Conservation (phyloP, 92 coral and sea anemone genomes). For the Palythoa heliodiscus region DNA sequence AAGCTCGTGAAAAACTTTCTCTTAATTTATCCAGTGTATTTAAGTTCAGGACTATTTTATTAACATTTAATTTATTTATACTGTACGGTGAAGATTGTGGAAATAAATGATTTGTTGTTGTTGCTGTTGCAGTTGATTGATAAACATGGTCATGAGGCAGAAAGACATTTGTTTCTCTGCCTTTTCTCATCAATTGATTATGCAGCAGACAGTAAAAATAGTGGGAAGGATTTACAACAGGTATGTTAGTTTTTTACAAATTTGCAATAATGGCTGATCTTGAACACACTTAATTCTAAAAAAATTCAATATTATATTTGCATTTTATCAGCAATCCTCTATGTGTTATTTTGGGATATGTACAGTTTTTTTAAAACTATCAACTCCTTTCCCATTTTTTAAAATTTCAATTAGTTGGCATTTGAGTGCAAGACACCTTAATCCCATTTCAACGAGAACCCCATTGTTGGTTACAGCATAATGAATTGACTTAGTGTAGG, state of each 20-base stretch:
- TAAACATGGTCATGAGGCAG: constrained; percentile 96
- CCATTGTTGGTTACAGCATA: not conserved
- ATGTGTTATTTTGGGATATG: no score
- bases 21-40: no score
- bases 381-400: no score
- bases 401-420: no score
- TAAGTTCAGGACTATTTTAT: no score
- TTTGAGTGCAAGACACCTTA: no score
- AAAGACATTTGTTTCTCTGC: constrained; percentile 79
- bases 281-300: not conserved
- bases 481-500: not conserved
- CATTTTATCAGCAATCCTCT: no score
- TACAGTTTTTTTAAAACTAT: no score
- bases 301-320: not conserved
- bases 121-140: constrained; percentile 77
- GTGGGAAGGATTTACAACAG: constrained; percentile 97
- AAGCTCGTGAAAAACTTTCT: no score
- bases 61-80: no score
- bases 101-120: not conserved
- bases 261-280: not conserved
- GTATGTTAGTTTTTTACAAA: constrained; percentile 37
- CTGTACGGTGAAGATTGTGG: no score
- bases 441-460: not conserved
- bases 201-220: constrained; percentile 80
- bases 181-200: constrained; percentile 93